Evolutionary conservation across 2,113 vertebrate genomes (phyloP).

Genomic region (Pluvianellus socialis): DNA sequence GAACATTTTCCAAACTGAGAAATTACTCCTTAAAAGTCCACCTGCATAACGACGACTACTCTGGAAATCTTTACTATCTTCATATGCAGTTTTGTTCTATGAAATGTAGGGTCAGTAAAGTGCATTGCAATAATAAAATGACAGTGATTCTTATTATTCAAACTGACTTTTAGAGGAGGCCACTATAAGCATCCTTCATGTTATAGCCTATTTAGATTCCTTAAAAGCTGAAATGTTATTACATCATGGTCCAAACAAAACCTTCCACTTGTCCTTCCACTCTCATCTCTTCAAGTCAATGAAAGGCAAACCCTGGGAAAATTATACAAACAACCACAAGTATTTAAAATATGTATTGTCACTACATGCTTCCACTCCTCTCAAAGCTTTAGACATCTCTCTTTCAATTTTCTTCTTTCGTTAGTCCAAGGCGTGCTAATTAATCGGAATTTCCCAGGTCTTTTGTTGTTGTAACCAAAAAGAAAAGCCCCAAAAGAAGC

Average conservation of each 20-base stretch:
- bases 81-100: background rate
- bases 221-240: constrained; percentile 46
- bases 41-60: background rate
- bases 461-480: constrained; percentile 62
- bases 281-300: constrained; percentile 27
- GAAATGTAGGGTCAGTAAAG: background rate
- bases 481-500: background rate
- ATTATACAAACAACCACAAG: constrained; percentile 71
- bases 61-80: background rate
- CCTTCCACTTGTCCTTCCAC: constrained; percentile 2
- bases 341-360: constrained; percentile 72
- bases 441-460: constrained; percentile 74
- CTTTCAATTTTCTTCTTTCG: constrained; percentile 71
- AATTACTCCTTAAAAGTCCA: background rate
- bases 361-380: constrained; percentile 33
- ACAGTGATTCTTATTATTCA: background rate
- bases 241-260: constrained; percentile 42
- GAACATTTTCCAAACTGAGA: background rate
- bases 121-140: background rate
- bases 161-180: background rate
- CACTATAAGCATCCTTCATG: constrained; percentile 18
- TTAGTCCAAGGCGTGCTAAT: constrained; percentile 69
- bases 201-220: background rate
- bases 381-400: constrained; percentile 63
- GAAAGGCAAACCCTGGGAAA: constrained; percentile 73